These are phyloP conservation scores for Trissoscelio sp. DNA, from an alignment of 2,888 invertebrate genomes.

Conservation along the genomic window DNA sequence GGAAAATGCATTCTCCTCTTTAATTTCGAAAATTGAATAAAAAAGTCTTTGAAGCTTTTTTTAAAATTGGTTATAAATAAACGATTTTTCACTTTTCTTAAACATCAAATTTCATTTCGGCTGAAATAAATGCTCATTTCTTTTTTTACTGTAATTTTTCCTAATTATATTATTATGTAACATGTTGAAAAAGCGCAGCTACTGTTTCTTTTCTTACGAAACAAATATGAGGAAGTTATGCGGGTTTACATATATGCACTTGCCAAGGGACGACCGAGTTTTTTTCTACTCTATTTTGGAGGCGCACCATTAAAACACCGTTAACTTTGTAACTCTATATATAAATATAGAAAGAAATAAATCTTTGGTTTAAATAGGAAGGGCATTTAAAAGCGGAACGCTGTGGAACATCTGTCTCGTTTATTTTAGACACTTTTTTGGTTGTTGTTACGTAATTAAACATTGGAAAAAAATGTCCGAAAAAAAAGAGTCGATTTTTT, in stretches of 20 bases:
- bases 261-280: constrained; percentile 35
- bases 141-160: too few relatives aligned
- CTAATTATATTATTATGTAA: not conserved
- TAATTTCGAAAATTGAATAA: too few relatives aligned
- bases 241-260: constrained; percentile 35
- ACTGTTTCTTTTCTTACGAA: constrained; percentile 9
- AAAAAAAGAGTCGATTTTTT: constrained; percentile 16
- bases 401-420: constrained; percentile 49
- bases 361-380: constrained; percentile 47
- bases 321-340: constrained; percentile 38
- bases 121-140: too few relatives aligned
- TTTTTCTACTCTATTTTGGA: constrained; percentile 40
- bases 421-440: constrained; percentile 47
- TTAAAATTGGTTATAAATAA: too few relatives aligned
- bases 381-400: constrained; percentile 45
- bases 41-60: too few relatives aligned
- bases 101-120: too few relatives aligned
- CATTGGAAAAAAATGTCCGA: constrained; percentile 6
- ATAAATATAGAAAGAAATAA: constrained; percentile 56
- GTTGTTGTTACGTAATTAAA: constrained; percentile 27
- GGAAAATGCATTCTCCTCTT: too few relatives aligned
- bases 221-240: constrained; percentile 49
- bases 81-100: too few relatives aligned
- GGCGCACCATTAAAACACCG: constrained; percentile 45
- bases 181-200: not conserved